phyloP scores from a whole-genome alignment of 2,113 vertebrate species.

The Stigmatopora argus region DNA sequence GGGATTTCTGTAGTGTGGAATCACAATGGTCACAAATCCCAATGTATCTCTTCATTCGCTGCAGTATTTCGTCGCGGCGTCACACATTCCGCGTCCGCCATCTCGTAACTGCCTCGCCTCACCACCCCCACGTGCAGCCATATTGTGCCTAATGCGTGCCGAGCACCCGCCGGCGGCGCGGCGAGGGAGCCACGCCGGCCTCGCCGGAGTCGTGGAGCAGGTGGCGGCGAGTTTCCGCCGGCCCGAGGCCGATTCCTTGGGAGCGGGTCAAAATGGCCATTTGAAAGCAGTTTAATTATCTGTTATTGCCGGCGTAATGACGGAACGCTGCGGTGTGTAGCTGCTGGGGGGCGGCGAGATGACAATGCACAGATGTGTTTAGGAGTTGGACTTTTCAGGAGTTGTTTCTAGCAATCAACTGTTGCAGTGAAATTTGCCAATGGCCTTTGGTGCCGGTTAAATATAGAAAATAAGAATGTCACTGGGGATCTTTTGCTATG shows the following conservation, averaged over 20 bases:
- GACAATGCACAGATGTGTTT: constrained; percentile 2
- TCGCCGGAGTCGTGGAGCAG: constrained; percentile 60
- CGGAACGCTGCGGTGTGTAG: constrained; percentile 49
- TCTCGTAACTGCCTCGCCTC: neutral
- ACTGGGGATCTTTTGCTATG: too few relatives aligned
- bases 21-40: neutral
- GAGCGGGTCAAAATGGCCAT: neutral
- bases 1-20: neutral
- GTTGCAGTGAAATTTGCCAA: neutral
- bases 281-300: constrained; percentile 39
- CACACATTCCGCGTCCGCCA: neutral
- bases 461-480: too few relatives aligned
- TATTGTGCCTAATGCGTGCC: constrained; percentile 51
- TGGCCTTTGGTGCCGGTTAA: too few relatives aligned
- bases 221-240: constrained; percentile 61
- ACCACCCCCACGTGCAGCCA: constrained; percentile 42
- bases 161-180: constrained; percentile 53
- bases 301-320: constrained; percentile 63
- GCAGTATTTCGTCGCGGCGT: neutral
- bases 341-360: constrained; percentile 51
- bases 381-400: neutral
- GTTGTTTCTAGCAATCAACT: neutral
- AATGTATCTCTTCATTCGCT: neutral
- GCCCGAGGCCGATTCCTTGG: constrained; percentile 40
- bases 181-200: constrained; percentile 44